Evolutionary conservation across 1,140 invertebrate species (phyloP).

Genomic region (Sinella curviseta): DNA sequence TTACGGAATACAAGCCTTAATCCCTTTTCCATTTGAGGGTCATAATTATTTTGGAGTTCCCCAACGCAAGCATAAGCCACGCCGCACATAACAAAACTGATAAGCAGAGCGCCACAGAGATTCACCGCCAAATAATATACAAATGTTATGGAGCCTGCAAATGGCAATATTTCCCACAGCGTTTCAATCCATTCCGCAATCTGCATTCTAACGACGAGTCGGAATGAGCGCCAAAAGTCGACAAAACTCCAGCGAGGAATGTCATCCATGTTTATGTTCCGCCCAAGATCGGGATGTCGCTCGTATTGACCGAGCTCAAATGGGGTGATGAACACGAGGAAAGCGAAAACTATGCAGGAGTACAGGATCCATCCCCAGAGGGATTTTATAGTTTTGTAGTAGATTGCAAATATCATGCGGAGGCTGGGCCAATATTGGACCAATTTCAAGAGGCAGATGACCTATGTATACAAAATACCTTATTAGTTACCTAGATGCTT

Average conservation of each 20-base stretch:
- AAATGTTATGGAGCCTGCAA: neutral
- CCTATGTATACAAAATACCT: neutral
- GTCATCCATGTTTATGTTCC: neutral
- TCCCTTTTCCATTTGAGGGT: neutral
- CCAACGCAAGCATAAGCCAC: neutral
- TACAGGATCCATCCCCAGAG: neutral
- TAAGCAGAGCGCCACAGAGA: neutral
- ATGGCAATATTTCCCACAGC: neutral
- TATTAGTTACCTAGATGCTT: too few relatives aligned
- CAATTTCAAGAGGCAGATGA: neutral
- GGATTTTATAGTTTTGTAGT: neutral
- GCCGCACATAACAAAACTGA: neutral
- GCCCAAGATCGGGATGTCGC: neutral
- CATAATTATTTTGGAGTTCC: neutral
- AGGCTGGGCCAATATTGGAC: constrained; percentile 10
- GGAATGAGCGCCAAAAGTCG: constrained; percentile 28
- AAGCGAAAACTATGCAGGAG: neutral
- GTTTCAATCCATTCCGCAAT: constrained; percentile 27
- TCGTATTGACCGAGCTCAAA: neutral
- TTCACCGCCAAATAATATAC: neutral
- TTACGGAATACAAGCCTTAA: neutral
- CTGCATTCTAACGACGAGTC: neutral
- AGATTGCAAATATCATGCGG: neutral
- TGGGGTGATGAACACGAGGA: neutral
- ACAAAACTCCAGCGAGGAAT: constrained; percentile 10